Base-by-base conservation (phyloP, 1,140 invertebrate species). In the Pollicipes pollicipes region DNA sequence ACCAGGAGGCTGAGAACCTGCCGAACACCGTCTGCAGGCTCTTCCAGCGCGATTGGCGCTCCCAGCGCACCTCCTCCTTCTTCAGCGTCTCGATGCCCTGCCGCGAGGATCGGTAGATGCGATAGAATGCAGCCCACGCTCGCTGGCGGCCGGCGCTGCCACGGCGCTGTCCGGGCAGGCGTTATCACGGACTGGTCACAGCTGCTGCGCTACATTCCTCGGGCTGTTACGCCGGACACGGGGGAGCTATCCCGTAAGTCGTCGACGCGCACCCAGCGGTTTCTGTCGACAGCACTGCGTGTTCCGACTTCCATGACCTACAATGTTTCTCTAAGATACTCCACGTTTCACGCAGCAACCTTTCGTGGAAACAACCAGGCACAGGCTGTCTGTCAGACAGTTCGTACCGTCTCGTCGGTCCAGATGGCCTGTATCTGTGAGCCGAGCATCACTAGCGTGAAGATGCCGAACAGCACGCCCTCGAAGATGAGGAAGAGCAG, bases 401-500 rank as follows among this genome's bases (percentile, higher is more conserved):
- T 26, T 27, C 83, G 79, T 82, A 95, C 94, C 74, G 97, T 99
- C 84, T 99, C 93, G 83, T 99, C 97, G 78, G 93, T 93, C 85
- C 95, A 97, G 77, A 99, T 99, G 21, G 95, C 94, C 78, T 95
- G 92, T 26, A 99, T 80, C 81, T 98, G 95, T 1, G 95, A 95
- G 37, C 90, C 90, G 76, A 97, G 87, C 97, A 99, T 99, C 16
- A 99, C 94, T 32, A 88, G 88, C 6, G 97, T 99, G 81, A 99
- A 99, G 75, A 99, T 95, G 26, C 95, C 93, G 83, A 99, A 99
- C 28, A 99, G 83, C 30, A 99, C 83, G 0, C 92, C 91, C 82
- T 99, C 97, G 78, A 99, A 97, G 31, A 95, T 90, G n/a, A 99
- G 84, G 78, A 98, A 97, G 69, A 99, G 85, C 24, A 99, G 81